Conservation (phyloP, 2,888 invertebrate genomes). For the Drosophila cracens region DNA sequence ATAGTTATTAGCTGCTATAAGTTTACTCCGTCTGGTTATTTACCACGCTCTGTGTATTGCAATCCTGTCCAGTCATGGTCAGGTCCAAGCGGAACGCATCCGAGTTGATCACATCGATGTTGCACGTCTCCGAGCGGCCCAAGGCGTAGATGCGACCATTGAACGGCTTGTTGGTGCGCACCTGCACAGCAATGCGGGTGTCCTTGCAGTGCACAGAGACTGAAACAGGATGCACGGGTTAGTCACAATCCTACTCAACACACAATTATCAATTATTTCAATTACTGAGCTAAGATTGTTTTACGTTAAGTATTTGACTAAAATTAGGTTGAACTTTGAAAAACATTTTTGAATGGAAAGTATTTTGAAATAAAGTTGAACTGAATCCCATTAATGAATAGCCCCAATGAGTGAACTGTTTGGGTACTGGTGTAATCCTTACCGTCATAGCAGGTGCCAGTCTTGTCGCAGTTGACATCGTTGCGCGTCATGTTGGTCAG, state of each 20-base stretch:
- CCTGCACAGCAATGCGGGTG: constrained; percentile 96
- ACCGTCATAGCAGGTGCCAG: constrained; percentile 98
- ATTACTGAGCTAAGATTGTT: too few species aligned
- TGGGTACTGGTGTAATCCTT: constrained; percentile 72
- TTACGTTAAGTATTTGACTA: too few species aligned
- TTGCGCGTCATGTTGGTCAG: constrained; percentile 91
- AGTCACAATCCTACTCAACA: not conserved
- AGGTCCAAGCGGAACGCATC: constrained; percentile 96
- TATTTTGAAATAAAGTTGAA: not conserved
- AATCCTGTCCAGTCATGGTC: constrained; percentile 97
- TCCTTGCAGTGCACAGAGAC: constrained; percentile 98
- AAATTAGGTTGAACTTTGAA: too few species aligned
- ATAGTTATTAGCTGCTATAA: not conserved
- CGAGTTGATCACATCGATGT: constrained; percentile 96
- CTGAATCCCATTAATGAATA: not conserved
- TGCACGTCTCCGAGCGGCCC: constrained; percentile 97
- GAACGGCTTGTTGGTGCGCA: constrained; percentile 96
- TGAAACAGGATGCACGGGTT: constrained; percentile 84
- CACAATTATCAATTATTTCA: too few species aligned
- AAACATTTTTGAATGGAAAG: too few species aligned
- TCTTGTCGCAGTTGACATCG: constrained; percentile 96
- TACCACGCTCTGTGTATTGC: constrained; percentile 97
- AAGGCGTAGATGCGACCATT: constrained; percentile 97
- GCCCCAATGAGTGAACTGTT: not conserved
- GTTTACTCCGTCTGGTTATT: constrained; percentile 82